Evolutionary conservation across 2,888 invertebrate genomes (phyloP).

Genomic region (Crepidodera aurea): DNA sequence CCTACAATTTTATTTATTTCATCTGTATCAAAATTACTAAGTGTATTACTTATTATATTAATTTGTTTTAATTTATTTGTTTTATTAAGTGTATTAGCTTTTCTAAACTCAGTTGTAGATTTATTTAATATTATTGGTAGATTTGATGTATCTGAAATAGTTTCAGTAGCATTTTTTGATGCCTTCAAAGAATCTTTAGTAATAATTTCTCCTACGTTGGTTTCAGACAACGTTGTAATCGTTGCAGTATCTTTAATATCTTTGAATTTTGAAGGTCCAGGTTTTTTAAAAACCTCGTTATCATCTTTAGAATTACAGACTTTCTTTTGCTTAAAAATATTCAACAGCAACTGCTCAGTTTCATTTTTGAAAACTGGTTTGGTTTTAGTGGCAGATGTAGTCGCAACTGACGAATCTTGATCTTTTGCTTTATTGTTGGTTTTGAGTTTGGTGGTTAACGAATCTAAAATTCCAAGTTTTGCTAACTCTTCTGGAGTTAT

Average conservation of each 20-base stretch:
- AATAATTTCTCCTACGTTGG: neutral
- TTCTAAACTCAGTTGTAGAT: neutral
- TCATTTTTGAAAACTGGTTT: neutral
- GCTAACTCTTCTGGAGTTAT: constrained; percentile 21
- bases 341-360: neutral
- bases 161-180: too few species aligned
- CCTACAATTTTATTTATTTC: constrained; percentile 15
- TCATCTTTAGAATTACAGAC: neutral
- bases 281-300: constrained; percentile 5
- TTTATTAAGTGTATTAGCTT: neutral
- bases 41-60: constrained; percentile 25
- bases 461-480: constrained; percentile 16
- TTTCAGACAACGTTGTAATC: neutral
- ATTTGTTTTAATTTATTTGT: constrained; percentile 6
- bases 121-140: neutral
- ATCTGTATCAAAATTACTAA: constrained; percentile 10
- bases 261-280: neutral
- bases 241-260: neutral
- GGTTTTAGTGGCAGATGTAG: neutral
- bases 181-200: too few species aligned
- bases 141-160: too few species aligned
- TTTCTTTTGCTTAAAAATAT: constrained; percentile 8
- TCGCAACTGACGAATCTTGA: neutral
- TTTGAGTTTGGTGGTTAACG: neutral
- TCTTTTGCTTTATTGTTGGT: neutral